Conservation (phyloP, 2,797 vertebrate species). For the Tolypeutes matacus region DNA sequence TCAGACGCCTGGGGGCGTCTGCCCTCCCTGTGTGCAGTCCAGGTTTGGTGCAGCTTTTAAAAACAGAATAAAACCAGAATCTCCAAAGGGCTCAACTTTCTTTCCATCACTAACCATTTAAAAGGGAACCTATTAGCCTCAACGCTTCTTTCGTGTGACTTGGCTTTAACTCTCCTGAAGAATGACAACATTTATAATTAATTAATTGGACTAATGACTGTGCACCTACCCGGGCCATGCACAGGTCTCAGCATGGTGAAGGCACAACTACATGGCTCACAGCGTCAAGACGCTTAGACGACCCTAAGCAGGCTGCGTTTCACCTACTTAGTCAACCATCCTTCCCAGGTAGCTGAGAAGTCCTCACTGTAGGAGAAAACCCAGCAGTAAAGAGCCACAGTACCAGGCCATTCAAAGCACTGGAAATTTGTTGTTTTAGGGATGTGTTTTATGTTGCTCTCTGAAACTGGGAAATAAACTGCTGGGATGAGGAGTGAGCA, state of each 20-base stretch:
- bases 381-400: background rate
- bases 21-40: background rate
- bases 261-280: no score
- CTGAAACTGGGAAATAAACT: background rate
- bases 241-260: rapidly evolving
- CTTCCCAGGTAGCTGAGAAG: background rate
- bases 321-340: no score
- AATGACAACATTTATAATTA: background rate
- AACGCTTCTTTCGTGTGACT: background rate
- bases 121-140: background rate
- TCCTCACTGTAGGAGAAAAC: background rate
- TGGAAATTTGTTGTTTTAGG: background rate
- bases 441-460: background rate
- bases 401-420: background rate
- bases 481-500: background rate
- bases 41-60: background rate
- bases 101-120: background rate
- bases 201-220: background rate
- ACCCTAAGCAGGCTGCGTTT: background rate
- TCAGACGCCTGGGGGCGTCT: background rate
- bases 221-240: rapidly evolving
- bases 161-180: background rate
- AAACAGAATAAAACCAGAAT: constrained; percentile 1
- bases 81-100: background rate
- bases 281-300: background rate